Conservation (phyloP, 2,888 invertebrate species). For the Epiblema foenella region DNA sequence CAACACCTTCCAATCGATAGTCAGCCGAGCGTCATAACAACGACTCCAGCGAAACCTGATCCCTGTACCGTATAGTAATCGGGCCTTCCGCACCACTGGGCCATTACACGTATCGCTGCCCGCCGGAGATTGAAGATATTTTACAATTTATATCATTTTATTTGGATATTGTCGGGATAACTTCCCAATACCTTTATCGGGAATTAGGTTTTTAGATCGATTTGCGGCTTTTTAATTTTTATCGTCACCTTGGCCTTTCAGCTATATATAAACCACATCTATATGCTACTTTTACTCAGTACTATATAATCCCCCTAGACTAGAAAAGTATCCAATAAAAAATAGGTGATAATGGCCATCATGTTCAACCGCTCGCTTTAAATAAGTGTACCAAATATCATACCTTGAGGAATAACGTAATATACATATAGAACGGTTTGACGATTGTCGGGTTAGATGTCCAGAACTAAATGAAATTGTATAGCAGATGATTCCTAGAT, state of each 20-base stretch:
- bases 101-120: slow-evolving; percentile 72
- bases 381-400: not conserved
- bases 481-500: not conserved
- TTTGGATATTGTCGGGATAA: slow-evolving; percentile 32
- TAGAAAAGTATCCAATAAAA: too few relatives aligned
- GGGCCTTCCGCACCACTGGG: slow-evolving; percentile 69
- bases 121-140: slow-evolving; percentile 58
- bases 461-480: not conserved
- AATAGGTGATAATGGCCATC: not conserved
- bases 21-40: slow-evolving; percentile 36
- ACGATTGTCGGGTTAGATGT: not conserved
- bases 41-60: slow-evolving; percentile 48
- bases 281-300: not conserved
- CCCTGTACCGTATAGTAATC: slow-evolving; percentile 67
- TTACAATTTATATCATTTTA: slow-evolving; percentile 41
- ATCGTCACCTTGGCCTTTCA: not conserved
- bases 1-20: slow-evolving; percentile 33
- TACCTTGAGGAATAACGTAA: not conserved
- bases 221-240: not conserved
- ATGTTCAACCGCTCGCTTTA: not conserved
- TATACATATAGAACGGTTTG: not conserved
- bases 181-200: slow-evolving; percentile 13
- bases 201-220: not conserved
- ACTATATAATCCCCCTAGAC: not conserved
- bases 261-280: not conserved